Percentiles rank a stretch among this genome's conserved stretches.
These are phyloP conservation scores for Holacanthus passer DNA, from an alignment of 2,113 vertebrate genomes.

Conservation along the genomic window DNA sequence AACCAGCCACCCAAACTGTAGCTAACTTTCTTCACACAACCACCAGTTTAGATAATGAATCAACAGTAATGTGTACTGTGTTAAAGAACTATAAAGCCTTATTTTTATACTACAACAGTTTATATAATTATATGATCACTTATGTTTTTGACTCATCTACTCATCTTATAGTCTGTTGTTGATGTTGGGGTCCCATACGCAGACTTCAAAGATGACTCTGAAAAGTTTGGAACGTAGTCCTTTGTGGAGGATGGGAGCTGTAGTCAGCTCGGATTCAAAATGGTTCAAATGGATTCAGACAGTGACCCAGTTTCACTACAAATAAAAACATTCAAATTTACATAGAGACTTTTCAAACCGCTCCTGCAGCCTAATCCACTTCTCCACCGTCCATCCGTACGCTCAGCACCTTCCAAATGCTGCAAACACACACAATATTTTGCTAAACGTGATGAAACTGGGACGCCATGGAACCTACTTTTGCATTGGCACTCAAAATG, in stretches of 20 bases:
- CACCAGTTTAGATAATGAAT: not conserved
- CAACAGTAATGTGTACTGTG: too few species aligned
- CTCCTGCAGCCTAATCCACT: not conserved
- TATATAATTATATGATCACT: not conserved
- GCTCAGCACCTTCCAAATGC: not conserved
- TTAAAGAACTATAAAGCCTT: not conserved
- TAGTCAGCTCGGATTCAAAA: not conserved
- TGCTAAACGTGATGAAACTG: not conserved
- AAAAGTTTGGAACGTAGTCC: not conserved
- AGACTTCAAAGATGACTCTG: not conserved
- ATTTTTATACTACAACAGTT: not conserved
- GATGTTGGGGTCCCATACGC: not conserved
- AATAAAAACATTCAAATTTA: not conserved
- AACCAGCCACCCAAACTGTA: not conserved
- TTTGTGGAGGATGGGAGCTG: constrained; percentile 2
- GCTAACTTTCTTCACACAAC: not conserved
- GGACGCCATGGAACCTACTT: not conserved
- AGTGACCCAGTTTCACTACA: constrained; percentile 1
- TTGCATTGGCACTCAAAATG: not conserved
- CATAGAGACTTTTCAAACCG: not conserved
- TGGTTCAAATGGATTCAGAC: constrained; percentile 11
- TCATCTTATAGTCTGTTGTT: not conserved
- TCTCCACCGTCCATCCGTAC: not conserved
- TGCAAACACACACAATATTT: not conserved
- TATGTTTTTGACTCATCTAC: not conserved